These are phyloP conservation scores for Stichodactyla helianthus DNA, from an alignment of 64 coral and sea anemone species.

Conservation along the genomic window DNA sequence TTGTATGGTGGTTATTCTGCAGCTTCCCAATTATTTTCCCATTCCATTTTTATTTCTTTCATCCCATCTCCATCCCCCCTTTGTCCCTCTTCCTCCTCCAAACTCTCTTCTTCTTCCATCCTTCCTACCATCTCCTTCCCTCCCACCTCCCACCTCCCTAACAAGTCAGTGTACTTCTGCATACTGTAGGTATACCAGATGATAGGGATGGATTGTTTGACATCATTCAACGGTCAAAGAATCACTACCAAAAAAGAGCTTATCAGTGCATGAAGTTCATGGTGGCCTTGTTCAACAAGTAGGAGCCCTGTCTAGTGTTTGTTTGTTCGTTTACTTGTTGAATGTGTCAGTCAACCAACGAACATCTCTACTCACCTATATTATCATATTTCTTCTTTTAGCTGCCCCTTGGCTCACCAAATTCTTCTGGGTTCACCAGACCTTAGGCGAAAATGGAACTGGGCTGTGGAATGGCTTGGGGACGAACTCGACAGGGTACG, in stretches of 20 bases:
- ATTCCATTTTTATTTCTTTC: too few relatives aligned
- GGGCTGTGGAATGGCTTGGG: slow-evolving; percentile 92
- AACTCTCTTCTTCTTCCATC: neutral
- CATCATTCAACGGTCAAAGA: slow-evolving; percentile 95
- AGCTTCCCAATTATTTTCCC: too few relatives aligned
- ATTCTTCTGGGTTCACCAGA: slow-evolving; percentile 75
- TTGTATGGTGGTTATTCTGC: too few relatives aligned
- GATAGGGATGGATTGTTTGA: slow-evolving; percentile 95
- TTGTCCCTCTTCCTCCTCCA: neutral
- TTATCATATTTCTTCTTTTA: slow-evolving; percentile 1
- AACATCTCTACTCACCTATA: neutral
- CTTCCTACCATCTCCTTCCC: neutral
- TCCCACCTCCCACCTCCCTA: neutral
- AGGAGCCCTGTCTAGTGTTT: neutral
- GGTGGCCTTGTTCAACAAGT: slow-evolving; percentile 88
- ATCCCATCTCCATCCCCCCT: neutral
- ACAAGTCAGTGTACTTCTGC: neutral
- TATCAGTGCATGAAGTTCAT: slow-evolving; percentile 99
- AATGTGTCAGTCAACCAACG: too few relatives aligned
- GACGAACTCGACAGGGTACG: slow-evolving; percentile 91
- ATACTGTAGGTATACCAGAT: slow-evolving; percentile 64
- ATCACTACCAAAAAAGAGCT: slow-evolving; percentile 93
- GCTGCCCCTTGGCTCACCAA: slow-evolving; percentile 84
- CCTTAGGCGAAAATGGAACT: slow-evolving; percentile 80
- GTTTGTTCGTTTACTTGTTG: neutral